Evolutionary conservation across 2,113 vertebrate genomes (phyloP).

Genomic region (Lontra canadensis): DNA sequence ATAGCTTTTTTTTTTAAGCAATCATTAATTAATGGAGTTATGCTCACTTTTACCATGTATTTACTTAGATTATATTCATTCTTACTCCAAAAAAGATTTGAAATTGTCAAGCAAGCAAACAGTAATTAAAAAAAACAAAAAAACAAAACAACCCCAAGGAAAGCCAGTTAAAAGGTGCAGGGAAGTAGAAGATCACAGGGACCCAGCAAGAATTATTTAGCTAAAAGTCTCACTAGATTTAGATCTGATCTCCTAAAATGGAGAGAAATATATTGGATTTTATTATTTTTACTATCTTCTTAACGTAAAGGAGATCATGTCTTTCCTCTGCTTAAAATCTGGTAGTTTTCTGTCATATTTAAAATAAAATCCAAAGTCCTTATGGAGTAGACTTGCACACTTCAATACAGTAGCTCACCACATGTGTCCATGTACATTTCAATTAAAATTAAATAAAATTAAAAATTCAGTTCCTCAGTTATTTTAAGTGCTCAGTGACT

Average conservation of each 20-base stretch:
- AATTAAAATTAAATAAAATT: not conserved
- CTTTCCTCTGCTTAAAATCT: not conserved
- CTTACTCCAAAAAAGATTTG: not conserved
- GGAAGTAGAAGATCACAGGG: not conserved
- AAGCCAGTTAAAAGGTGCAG: not conserved
- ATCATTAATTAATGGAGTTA: not conserved
- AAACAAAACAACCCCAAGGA: not conserved
- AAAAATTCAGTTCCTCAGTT: not conserved
- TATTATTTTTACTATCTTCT: slow-evolving; percentile 15
- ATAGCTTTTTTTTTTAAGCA: not conserved
- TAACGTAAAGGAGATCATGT: not conserved
- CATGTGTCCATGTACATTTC: not conserved
- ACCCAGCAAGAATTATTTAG: not conserved
- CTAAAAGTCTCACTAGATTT: slow-evolving; percentile 3
- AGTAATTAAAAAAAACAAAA: not conserved
- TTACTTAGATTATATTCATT: not conserved
- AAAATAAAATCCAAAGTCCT: not conserved
- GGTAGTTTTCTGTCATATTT: not conserved
- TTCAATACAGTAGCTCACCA: not conserved
- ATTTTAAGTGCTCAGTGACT: not conserved
- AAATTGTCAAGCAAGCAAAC: slow-evolving; percentile 1
- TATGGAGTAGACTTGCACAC: not conserved
- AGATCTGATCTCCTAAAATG: not conserved
- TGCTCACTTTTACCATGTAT: not conserved
- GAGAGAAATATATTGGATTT: slow-evolving; percentile 11